Evolutionary conservation across 2,113 vertebrate genomes (phyloP).

Genomic region (Tricholaema leucomelas): DNA sequence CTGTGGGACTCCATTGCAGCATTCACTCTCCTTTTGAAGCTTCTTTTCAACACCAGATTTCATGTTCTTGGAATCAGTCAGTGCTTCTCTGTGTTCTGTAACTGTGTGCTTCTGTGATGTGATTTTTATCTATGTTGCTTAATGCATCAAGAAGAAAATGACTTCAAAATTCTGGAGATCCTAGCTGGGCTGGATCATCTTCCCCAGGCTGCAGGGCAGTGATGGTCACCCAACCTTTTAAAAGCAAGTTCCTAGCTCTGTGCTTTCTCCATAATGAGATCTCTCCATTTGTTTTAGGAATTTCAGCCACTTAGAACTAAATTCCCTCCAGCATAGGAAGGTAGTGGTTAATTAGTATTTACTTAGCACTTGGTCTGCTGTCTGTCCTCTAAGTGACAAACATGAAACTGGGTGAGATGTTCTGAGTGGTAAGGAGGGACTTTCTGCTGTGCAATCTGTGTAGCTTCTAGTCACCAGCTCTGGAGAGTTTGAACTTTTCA

Average conservation of each 20-base stretch:
- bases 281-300: not conserved
- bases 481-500: not conserved
- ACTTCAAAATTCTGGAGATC: not conserved
- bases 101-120: conserved; percentile 8
- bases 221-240: not conserved
- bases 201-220: not conserved
- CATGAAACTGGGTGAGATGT: fast-evolving
- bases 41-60: not conserved
- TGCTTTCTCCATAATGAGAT: not conserved
- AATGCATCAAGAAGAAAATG: conserved; percentile 8
- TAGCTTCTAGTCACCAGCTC: not conserved
- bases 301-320: not conserved
- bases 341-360: not conserved
- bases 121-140: conserved; percentile 4
- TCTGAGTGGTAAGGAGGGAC: not conserved
- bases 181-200: not conserved
- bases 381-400: not conserved
- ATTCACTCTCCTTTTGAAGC: not conserved
- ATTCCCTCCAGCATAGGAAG: not conserved
- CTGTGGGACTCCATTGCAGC: not conserved
- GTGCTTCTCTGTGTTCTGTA: conserved; percentile 18
- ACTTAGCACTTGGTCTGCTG: not conserved
- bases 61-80: not conserved
- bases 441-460: not conserved
- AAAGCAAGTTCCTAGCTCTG: not conserved